A percentile compares a stretch with the other conserved stretches of the same genome.
These are phyloP conservation scores for Petrolisthes manimaculis DNA, from an alignment of 2,888 invertebrate species.

Conservation along the genomic window DNA sequence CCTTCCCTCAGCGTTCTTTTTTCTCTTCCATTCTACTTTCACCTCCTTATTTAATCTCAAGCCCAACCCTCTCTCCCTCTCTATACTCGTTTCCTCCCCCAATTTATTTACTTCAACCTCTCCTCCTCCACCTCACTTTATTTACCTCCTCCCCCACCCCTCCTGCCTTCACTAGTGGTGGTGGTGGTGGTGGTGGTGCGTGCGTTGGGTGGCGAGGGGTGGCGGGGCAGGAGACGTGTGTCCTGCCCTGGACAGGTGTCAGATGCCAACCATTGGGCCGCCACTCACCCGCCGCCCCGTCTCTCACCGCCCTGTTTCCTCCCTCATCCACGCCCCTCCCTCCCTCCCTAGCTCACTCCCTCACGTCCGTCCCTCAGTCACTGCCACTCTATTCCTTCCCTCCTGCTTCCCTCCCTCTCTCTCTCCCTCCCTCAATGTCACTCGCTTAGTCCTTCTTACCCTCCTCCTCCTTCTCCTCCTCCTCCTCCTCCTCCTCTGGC, in stretches of 20 bases:
- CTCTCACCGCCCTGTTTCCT: constrained; percentile 43
- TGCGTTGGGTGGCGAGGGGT: not conserved
- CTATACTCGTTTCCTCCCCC: not conserved
- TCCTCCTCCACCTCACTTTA: not conserved
- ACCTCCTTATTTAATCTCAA: not conserved
- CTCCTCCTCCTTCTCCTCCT: not conserved
- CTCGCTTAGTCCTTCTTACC: not conserved
- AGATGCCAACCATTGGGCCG: constrained; percentile 40
- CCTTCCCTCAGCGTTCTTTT: too few relatives aligned
- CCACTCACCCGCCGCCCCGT: constrained; percentile 25
- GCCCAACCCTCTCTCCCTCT: not conserved
- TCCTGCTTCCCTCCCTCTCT: not conserved
- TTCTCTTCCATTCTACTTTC: not conserved
- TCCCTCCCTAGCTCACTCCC: not conserved
- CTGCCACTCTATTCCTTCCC: not conserved
- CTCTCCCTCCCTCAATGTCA: not conserved
- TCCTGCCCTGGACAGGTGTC: constrained; percentile 32
- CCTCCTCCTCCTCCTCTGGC: not conserved
- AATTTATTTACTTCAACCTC: not conserved
- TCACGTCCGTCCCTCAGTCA: not conserved
- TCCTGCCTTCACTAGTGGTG: not conserved
- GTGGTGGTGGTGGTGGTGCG: constrained; percentile 13
- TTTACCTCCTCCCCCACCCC: not conserved
- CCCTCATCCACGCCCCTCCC: not conserved
- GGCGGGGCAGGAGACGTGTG: constrained; percentile 31